Evolutionary conservation across 2,797 vertebrate genomes (phyloP).

Genomic region (Antennarius maculatus): DNA sequence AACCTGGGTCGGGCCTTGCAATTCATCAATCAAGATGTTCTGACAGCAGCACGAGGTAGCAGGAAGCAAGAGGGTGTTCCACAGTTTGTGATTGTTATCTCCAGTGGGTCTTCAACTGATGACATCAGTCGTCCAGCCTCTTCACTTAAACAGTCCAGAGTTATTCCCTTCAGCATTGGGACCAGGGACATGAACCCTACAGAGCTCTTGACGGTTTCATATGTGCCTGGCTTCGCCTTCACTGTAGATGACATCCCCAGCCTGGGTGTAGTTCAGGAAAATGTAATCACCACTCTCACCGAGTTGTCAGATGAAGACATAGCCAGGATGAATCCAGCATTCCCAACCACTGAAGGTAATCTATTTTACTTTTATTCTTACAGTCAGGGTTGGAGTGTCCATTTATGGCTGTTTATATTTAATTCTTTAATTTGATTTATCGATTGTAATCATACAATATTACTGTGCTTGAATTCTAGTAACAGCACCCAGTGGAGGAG

Average conservation of each 20-base stretch:
- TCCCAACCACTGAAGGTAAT: constrained; percentile 62
- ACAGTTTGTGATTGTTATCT: constrained; percentile 82
- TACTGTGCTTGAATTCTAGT: constrained; percentile 44
- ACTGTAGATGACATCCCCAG: constrained; percentile 88
- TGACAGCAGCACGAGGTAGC: constrained; percentile 79
- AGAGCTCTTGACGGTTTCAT: constrained; percentile 86
- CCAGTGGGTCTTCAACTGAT: constrained; percentile 80
- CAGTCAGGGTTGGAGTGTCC: neutral
- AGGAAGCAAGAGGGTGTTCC: constrained; percentile 81
- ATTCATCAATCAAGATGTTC: constrained; percentile 83
- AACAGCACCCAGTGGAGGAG: constrained; percentile 53
- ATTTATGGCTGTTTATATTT: neutral
- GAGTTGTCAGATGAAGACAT: constrained; percentile 86
- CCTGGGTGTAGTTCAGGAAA: constrained; percentile 86
- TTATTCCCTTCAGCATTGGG: constrained; percentile 81
- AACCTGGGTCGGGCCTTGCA: constrained; percentile 90
- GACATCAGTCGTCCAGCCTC: constrained; percentile 67
- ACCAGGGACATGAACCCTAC: constrained; percentile 79
- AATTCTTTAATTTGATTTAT: neutral
- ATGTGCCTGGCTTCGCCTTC: constrained; percentile 85
- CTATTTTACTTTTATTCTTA: neutral
- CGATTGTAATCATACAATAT: neutral
- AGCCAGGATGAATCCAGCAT: constrained; percentile 61
- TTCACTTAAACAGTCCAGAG: constrained; percentile 75
- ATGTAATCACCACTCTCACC: constrained; percentile 84